phyloP scores from a whole-genome alignment of 2,797 vertebrate genomes.

The Ceyx erithaca region DNA sequence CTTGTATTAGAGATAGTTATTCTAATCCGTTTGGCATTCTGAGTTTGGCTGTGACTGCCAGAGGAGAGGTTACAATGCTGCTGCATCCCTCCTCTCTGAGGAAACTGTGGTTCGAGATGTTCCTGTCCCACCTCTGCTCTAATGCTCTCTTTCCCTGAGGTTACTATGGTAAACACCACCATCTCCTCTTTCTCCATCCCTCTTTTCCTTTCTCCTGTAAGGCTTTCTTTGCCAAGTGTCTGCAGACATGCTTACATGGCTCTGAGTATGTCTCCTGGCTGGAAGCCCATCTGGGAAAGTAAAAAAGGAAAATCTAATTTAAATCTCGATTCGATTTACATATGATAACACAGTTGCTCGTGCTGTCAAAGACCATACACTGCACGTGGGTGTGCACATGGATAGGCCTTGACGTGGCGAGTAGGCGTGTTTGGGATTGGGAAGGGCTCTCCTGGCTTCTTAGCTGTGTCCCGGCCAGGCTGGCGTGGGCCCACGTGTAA shows the following conservation, averaged over 20 bases:
- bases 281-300: background rate
- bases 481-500: background rate
- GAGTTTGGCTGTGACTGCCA: background rate
- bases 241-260: background rate
- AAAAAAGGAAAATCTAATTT: slow-evolving; percentile 17
- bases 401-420: background rate
- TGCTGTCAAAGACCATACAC: background rate
- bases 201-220: background rate
- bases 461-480: background rate
- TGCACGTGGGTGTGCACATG: background rate
- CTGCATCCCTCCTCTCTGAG: background rate
- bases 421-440: background rate
- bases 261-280: background rate
- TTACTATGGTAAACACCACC: background rate
- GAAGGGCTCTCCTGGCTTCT: rapidly evolving
- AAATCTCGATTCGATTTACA: background rate
- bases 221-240: background rate
- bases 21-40: background rate
- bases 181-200: background rate
- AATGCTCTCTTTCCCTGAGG: background rate
- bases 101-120: background rate
- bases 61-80: rapidly evolving
- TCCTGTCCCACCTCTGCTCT: background rate
- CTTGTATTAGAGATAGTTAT: background rate
- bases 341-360: background rate